Percentiles rank a stretch among this genome's conserved stretches.
Conservation (phyloP, 2,888 invertebrate genomes). For the Chaetogeoica ovagalla region DNA sequence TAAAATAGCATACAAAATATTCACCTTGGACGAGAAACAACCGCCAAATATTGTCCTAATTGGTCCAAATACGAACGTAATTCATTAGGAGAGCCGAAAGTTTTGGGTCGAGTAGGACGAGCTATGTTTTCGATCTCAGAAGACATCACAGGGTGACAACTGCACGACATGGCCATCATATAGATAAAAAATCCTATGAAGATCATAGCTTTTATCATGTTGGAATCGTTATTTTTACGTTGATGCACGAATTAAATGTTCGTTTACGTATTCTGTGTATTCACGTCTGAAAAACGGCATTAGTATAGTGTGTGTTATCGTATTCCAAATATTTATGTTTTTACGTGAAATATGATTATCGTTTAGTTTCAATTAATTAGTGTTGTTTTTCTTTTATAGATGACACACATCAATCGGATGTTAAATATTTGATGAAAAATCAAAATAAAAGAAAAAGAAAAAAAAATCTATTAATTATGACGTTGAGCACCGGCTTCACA, state of each 20-base stretch:
- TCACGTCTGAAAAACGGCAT: not conserved
- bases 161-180: conserved; percentile 20
- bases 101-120: conserved; percentile 60
- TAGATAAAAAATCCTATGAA: conserved; percentile 32
- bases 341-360: no score
- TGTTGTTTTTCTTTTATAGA: no score
- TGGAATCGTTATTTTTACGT: conserved; percentile 6
- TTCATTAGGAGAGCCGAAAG: conserved; percentile 62
- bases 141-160: conserved; percentile 31
- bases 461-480: no score
- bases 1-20: not conserved
- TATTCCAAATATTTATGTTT: no score
- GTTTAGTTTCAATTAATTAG: no score
- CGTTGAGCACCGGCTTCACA: no score
- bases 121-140: conserved; percentile 54
- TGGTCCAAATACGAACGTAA: conserved; percentile 62
- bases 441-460: no score
- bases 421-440: no score
- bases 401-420: no score
- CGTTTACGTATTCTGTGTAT: not conserved
- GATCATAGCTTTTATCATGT: conserved; percentile 7
- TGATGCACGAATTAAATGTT: not conserved
- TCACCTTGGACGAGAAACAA: conserved; percentile 64
- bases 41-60: conserved; percentile 64
- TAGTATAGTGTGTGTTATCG: no score